A percentile compares a stretch with the other conserved stretches of the same genome.
Conservation (phyloP, 2,113 vertebrate genomes). For the Dicrurus megarhynchus region DNA sequence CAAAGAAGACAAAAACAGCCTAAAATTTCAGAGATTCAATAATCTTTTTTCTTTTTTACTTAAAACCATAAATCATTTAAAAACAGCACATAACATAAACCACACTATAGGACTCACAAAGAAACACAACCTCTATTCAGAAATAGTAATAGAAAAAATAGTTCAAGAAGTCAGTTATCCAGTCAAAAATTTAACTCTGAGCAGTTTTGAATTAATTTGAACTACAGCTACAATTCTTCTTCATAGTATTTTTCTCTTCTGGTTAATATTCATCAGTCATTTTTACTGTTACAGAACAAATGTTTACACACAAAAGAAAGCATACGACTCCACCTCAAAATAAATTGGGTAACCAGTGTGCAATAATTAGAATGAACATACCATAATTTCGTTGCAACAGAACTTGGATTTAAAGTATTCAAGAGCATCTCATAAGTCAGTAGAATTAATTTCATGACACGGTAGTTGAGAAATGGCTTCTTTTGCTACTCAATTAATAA, state of each 20-base stretch:
- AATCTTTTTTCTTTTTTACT: background rate
- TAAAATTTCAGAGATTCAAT: background rate
- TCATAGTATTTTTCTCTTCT: background rate
- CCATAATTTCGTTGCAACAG: constrained; percentile 42
- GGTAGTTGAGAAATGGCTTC: constrained; percentile 3
- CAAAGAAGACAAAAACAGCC: background rate
- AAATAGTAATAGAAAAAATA: background rate
- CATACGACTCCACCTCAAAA: constrained; percentile 6
- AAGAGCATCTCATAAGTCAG: background rate
- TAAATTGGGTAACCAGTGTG: constrained; percentile 31
- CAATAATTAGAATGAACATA: constrained; percentile 34
- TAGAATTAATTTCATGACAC: background rate
- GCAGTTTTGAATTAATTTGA: background rate
- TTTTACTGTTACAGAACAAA: constrained; percentile 13
- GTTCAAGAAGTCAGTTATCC: background rate
- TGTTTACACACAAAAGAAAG: constrained; percentile 23
- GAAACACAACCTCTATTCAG: background rate
- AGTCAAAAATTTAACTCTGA: background rate
- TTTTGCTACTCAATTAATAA: constrained; percentile 16
- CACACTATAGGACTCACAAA: background rate
- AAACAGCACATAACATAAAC: background rate
- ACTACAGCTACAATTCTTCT: background rate
- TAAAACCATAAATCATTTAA: background rate
- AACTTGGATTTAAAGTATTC: background rate
- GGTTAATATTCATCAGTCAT: constrained; percentile 15